Evolutionary conservation across 2,113 vertebrate species (phyloP).

Genomic region (Coptodon rendalli): DNA sequence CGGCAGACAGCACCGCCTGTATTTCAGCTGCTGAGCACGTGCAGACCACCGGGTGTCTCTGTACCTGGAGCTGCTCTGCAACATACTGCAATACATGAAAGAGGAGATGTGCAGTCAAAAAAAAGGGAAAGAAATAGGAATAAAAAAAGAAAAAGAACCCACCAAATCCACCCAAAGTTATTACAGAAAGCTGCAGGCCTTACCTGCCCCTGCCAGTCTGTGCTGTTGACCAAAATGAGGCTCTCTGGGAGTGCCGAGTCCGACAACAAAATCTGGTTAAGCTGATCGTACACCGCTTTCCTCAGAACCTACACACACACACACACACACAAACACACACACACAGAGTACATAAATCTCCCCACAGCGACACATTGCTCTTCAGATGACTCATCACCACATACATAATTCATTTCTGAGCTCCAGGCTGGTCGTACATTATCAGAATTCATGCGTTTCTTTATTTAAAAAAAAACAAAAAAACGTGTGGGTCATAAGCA

Average conservation of each 20-base stretch:
- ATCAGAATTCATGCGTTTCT: background rate
- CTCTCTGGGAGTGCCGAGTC: conserved; percentile 83
- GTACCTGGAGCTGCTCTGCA: conserved; percentile 80
- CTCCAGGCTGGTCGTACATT: background rate
- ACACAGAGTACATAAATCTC: background rate
- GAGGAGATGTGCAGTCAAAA: too few relatives aligned
- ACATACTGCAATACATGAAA: conserved; percentile 72
- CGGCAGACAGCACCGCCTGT: conserved; percentile 81
- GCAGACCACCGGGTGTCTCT: conserved; percentile 84
- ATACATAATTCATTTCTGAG: conserved; percentile 49
- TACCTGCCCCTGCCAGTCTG: conserved; percentile 65
- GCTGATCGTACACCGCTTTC: conserved; percentile 83
- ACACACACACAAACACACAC: background rate
- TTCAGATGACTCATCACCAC: conserved; percentile 38
- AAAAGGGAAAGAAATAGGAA: background rate
- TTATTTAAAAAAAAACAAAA: background rate
- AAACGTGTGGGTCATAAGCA: background rate
- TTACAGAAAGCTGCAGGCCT: background rate
- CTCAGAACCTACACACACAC: conserved; percentile 72
- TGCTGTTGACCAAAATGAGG: conserved; percentile 71
- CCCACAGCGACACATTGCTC: background rate
- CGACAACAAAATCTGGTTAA: conserved; percentile 82
- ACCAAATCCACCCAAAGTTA: background rate
- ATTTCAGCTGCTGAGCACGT: conserved; percentile 84
- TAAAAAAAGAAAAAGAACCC: background rate